phyloP scores from a whole-genome alignment of 2,888 invertebrate species.

The Oscheius sp. region DNA sequence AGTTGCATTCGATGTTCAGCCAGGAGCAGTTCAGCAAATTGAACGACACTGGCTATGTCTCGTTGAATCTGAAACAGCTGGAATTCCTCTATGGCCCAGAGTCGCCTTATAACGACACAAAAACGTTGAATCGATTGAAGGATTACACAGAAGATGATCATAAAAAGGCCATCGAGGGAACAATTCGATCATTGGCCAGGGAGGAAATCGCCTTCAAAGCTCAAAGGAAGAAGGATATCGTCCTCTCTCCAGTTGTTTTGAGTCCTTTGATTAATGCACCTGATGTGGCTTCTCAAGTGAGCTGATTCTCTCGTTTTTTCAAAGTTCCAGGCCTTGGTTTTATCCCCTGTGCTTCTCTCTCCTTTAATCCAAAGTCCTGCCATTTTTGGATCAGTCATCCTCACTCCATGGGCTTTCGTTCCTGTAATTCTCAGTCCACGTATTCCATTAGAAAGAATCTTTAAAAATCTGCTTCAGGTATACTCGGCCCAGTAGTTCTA shows the following conservation, averaged over 20 bases:
- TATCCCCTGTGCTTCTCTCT: constrained; percentile 45
- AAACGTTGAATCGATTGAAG: constrained; percentile 36
- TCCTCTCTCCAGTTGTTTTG: constrained; percentile 31
- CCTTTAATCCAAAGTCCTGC: constrained; percentile 43
- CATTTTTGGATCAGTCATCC: constrained; percentile 46
- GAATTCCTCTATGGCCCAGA: constrained; percentile 48
- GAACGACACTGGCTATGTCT: constrained; percentile 53
- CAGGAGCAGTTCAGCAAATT: constrained; percentile 25
- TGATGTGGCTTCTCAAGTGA: constrained; percentile 33
- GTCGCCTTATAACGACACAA: constrained; percentile 51
- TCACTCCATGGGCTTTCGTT: constrained; percentile 55
- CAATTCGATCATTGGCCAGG: constrained; percentile 40
- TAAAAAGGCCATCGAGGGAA: constrained; percentile 39
- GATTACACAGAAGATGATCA: constrained; percentile 34
- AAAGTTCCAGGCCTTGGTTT: constrained; percentile 40
- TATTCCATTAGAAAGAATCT: too few relatives aligned
- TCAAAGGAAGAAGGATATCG: constrained; percentile 36
- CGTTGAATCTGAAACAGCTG: constrained; percentile 44
- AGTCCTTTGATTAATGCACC: constrained; percentile 29
- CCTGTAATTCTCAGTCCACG: constrained; percentile 49
- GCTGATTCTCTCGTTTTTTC: not conserved
- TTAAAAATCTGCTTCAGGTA: too few relatives aligned
- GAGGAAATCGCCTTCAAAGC: constrained; percentile 44
- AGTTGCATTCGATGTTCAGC: constrained; percentile 36
- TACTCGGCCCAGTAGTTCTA: constrained; percentile 45